Conservation (phyloP, 2,797 vertebrate genomes). For the Artibeus jamaicensis region DNA sequence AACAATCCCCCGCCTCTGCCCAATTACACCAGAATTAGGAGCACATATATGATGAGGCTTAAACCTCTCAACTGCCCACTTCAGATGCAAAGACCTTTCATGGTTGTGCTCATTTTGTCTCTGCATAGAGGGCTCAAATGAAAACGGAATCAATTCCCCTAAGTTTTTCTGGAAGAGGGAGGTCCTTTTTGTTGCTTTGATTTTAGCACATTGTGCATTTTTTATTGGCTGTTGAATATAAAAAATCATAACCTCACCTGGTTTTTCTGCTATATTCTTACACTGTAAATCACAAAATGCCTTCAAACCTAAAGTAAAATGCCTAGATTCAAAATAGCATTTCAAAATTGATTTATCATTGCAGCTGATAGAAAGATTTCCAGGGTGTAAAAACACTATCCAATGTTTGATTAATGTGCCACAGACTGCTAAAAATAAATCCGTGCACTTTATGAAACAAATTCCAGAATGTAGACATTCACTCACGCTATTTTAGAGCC, state of each 20-base stretch:
- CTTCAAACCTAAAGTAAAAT: constrained; percentile 55
- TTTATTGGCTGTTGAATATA: constrained; percentile 59
- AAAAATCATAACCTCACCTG: constrained; percentile 47
- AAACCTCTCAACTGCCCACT: constrained; percentile 2
- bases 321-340: constrained; percentile 13
- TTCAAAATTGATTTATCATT: constrained; percentile 48
- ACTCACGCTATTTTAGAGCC: constrained; percentile 52
- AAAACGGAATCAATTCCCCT: constrained; percentile 51
- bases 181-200: constrained; percentile 64
- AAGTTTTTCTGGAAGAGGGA: constrained; percentile 47
- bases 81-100: constrained; percentile 39
- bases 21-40: constrained; percentile 71
- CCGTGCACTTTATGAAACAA: constrained; percentile 56
- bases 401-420: constrained; percentile 70
- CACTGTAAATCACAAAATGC: neutral
- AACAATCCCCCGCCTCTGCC: constrained; percentile 51
- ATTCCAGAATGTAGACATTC: constrained; percentile 58
- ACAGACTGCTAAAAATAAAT: constrained; percentile 72
- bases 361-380: constrained; percentile 19
- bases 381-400: constrained; percentile 71
- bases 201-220: constrained; percentile 61
- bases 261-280: constrained; percentile 20
- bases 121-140: neutral
- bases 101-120: constrained; percentile 44
- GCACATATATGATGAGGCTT: constrained; percentile 63